These are phyloP conservation scores for Phania funesta DNA, from an alignment of 2,888 invertebrate genomes.

Conservation along the genomic window DNA sequence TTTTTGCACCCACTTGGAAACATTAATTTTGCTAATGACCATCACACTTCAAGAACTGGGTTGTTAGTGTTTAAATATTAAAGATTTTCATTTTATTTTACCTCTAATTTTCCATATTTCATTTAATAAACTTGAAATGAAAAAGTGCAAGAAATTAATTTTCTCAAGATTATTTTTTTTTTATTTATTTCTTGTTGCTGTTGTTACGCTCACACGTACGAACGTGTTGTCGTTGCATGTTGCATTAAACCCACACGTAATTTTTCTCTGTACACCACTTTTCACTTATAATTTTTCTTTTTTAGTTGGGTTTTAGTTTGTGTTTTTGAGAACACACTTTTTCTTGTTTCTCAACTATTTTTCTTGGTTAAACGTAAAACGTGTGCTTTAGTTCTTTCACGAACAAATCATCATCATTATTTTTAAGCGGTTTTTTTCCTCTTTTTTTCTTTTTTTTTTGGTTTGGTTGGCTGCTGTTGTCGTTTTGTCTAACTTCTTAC, in stretches of 20 bases:
- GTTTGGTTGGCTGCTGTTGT: constrained; percentile 14
- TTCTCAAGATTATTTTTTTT: constrained; percentile 39
- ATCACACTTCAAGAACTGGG: not conserved
- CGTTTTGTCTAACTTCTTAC: constrained; percentile 49
- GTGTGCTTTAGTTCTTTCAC: constrained; percentile 65
- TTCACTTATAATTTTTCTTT: constrained; percentile 65
- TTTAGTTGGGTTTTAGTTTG: constrained; percentile 21
- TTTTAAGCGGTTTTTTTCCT: constrained; percentile 30
- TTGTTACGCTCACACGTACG: constrained; percentile 1
- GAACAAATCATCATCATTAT: constrained; percentile 68
- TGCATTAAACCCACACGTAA: constrained; percentile 62
- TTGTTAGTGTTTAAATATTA: constrained; percentile 30
- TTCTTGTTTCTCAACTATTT: constrained; percentile 30
- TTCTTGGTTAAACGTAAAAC: constrained; percentile 61
- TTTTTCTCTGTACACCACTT: constrained; percentile 62
- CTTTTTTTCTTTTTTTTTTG: not conserved
- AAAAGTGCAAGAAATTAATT: constrained; percentile 65
- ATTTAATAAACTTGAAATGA: constrained; percentile 65
- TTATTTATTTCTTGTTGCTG: no score
- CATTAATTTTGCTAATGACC: constrained; percentile 53
- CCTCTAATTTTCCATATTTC: constrained; percentile 52
- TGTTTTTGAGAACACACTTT: not conserved
- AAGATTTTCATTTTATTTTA: constrained; percentile 35
- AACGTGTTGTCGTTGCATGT: constrained; percentile 54
- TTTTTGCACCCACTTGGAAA: constrained; percentile 37